Evolutionary conservation across 2,888 invertebrate species (phyloP).

Genomic region (Diadegma fenestrale): DNA sequence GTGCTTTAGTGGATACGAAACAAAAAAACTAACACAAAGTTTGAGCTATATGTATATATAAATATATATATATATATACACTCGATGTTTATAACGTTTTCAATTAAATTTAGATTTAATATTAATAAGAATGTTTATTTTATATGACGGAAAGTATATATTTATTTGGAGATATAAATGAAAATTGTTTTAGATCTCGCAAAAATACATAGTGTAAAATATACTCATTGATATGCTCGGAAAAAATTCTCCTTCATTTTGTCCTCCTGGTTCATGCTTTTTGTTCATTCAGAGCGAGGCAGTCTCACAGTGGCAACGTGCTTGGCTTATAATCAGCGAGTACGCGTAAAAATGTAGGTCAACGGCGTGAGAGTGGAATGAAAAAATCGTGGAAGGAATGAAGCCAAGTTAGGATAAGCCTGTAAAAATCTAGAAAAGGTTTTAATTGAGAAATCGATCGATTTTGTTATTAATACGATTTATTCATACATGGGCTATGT

Average conservation of each 20-base stretch:
- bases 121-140: conserved; percentile 65
- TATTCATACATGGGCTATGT: conserved; percentile 58
- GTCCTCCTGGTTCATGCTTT: neutral
- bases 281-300: conserved; percentile 10
- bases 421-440: too few species aligned
- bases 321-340: too few species aligned
- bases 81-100: conserved; percentile 69
- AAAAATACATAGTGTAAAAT: conserved; percentile 56
- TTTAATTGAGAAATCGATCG: neutral
- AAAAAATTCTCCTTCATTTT: conserved; percentile 50
- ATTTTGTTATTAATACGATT: conserved; percentile 54
- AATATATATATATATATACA: conserved; percentile 64
- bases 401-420: too few species aligned
- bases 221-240: conserved; percentile 64
- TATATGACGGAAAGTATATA: conserved; percentile 64
- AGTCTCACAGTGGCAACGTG: too few species aligned
- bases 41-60: conserved; percentile 18
- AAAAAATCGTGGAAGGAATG: too few species aligned
- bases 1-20: conserved; percentile 58
- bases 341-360: too few species aligned
- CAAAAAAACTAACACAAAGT: neutral
- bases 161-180: conserved; percentile 59
- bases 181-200: conserved; percentile 58
- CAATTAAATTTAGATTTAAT: conserved; percentile 61
- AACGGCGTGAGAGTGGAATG: too few species aligned